Conservation (phyloP, 2,888 invertebrate species). For the Eupithecia insigniata region DNA sequence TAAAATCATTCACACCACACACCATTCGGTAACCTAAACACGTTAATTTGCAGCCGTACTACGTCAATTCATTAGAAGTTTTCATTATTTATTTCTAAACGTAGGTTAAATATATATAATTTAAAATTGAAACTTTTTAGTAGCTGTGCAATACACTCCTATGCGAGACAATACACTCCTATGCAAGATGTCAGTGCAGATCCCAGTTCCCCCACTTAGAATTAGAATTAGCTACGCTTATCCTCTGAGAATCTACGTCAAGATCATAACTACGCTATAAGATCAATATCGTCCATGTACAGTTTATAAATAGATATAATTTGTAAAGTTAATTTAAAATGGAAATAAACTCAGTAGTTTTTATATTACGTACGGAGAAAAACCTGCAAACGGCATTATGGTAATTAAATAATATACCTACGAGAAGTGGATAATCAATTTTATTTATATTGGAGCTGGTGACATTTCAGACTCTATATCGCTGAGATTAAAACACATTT, state of each 20-base stretch:
- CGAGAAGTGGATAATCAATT: not conserved
- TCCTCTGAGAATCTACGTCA: slow-evolving; percentile 1
- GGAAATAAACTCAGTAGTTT: slow-evolving; percentile 30
- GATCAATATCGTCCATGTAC: not conserved
- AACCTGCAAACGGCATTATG: not conserved
- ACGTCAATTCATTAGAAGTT: not conserved
- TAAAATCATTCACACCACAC: not conserved
- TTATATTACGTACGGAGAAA: slow-evolving; percentile 24
- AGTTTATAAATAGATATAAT: slow-evolving; percentile 9
- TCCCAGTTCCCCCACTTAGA: too few relatives aligned
- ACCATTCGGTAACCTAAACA: not conserved
- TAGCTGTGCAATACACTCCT: too few relatives aligned
- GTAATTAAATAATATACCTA: not conserved
- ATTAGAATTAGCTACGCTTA: too few relatives aligned
- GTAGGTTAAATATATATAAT: too few relatives aligned
- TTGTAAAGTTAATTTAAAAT: slow-evolving; percentile 13
- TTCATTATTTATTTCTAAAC: not conserved
- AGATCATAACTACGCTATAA: not conserved
- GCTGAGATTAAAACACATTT: not conserved
- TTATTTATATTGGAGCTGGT: not conserved
- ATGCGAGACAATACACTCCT: too few relatives aligned
- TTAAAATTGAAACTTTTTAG: not conserved
- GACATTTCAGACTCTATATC: not conserved
- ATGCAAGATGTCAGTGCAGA: too few relatives aligned
- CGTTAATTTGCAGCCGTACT: not conserved